Evolutionary conservation across 1,140 invertebrate genomes (phyloP).

Genomic region (Micrasema minimum): DNA sequence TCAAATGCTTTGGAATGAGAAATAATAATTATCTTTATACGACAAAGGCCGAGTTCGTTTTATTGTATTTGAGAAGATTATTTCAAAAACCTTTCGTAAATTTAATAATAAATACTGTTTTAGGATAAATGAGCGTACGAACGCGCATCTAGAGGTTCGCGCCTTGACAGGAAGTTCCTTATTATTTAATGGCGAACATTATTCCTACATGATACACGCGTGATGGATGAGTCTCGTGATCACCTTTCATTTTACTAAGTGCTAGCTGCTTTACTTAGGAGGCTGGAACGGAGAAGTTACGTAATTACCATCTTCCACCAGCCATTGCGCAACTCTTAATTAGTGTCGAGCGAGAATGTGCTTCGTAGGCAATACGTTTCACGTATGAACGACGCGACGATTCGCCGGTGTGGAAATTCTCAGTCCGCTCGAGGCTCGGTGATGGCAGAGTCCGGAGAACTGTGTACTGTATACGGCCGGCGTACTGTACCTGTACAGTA

Average conservation of each 20-base stretch:
- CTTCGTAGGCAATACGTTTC: too few species aligned
- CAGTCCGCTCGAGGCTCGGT: background rate
- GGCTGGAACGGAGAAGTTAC: constrained; percentile 1
- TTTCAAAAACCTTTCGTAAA: background rate
- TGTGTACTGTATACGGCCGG: background rate
- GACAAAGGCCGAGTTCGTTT: constrained; percentile 2
- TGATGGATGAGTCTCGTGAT: background rate
- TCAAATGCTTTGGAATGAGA: constrained; percentile 6
- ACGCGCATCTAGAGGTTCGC: too few species aligned
- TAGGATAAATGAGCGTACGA: too few species aligned
- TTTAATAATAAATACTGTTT: too few species aligned
- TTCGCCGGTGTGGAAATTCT: background rate
- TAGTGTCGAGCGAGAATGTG: background rate
- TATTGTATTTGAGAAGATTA: background rate
- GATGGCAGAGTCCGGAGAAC: background rate
- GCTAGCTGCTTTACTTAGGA: constrained; percentile 4
- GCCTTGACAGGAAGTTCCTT: too few species aligned
- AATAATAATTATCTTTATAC: constrained; percentile 36
- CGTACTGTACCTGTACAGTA: too few species aligned
- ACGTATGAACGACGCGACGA: too few species aligned
- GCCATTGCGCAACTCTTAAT: constrained; percentile 8
- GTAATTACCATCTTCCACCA: background rate
- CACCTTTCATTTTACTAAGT: background rate
- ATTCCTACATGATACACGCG: background rate
- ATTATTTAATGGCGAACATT: too few species aligned